phyloP scores from a whole-genome alignment of 2,797 vertebrate species.

The Lutjanus campechanus region DNA sequence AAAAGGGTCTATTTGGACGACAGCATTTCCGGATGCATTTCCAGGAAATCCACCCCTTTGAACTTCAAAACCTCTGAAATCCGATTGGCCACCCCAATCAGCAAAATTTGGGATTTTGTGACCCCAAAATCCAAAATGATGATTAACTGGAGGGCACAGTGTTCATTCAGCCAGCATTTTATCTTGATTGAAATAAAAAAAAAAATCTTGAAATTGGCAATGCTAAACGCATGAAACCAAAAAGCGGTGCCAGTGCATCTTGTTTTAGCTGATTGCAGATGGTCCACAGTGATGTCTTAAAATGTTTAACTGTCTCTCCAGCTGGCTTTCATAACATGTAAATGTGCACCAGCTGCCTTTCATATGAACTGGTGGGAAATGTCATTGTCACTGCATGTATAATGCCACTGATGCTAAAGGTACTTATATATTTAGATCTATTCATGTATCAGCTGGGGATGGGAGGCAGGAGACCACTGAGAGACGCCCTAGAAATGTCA shows the following conservation, averaged over 20 bases:
- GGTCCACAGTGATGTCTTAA: conserved; percentile 35
- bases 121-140: background rate
- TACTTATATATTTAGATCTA: conserved; percentile 30
- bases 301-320: conserved; percentile 36
- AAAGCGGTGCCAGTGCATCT: conserved; percentile 24
- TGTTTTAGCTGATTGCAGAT: conserved; percentile 27
- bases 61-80: background rate
- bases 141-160: background rate
- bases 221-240: background rate
- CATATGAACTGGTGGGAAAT: conserved; percentile 17
- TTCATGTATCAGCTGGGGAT: background rate
- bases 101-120: background rate
- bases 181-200: conserved; percentile 2
- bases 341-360: conserved; percentile 47
- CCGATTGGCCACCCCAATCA: background rate
- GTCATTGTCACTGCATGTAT: background rate
- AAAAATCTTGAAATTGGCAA: conserved; percentile 11
- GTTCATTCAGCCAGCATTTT: conserved; percentile 6
- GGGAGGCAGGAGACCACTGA: background rate
- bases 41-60: background rate
- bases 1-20: background rate
- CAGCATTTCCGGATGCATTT: background rate
- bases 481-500: conserved; percentile 46
- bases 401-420: conserved; percentile 2
- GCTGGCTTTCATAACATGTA: conserved; percentile 39